Conservation (phyloP, 2,113 vertebrate species). For the Muntiacus muntjak region DNA sequence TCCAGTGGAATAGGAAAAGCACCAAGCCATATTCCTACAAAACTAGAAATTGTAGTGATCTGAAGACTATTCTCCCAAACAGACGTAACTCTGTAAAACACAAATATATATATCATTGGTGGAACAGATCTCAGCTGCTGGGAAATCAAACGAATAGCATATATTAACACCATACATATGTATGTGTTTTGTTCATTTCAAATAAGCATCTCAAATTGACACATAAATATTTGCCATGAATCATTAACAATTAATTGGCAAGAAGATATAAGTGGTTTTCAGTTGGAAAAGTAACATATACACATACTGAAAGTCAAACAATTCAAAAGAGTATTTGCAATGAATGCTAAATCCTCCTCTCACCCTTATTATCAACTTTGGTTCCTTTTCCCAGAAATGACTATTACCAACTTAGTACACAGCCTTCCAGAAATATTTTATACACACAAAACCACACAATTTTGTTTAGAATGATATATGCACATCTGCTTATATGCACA, state of each 20-base stretch:
- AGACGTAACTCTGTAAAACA: conserved; percentile 88
- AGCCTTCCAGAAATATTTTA: neutral
- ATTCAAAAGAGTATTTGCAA: neutral
- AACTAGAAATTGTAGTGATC: conserved; percentile 89
- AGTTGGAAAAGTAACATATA: neutral
- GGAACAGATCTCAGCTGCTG: neutral
- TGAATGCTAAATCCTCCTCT: neutral
- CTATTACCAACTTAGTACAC: neutral
- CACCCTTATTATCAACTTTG: neutral
- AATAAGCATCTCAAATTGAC: neutral
- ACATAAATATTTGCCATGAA: neutral
- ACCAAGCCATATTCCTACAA: conserved; percentile 93
- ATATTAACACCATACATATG: neutral
- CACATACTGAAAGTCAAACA: neutral
- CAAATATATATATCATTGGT: neutral
- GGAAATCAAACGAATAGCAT: neutral
- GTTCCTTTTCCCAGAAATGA: neutral
- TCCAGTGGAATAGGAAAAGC: conserved; percentile 96
- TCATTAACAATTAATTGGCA: neutral
- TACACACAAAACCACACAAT: neutral
- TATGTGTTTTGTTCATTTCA: neutral
- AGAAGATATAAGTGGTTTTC: neutral
- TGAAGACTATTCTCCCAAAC: conserved; percentile 96
- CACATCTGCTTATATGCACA: neutral
- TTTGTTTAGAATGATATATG: neutral